These are phyloP conservation scores for Lepidurus packardi DNA, from an alignment of 1,140 invertebrate species.

Conservation along the genomic window DNA sequence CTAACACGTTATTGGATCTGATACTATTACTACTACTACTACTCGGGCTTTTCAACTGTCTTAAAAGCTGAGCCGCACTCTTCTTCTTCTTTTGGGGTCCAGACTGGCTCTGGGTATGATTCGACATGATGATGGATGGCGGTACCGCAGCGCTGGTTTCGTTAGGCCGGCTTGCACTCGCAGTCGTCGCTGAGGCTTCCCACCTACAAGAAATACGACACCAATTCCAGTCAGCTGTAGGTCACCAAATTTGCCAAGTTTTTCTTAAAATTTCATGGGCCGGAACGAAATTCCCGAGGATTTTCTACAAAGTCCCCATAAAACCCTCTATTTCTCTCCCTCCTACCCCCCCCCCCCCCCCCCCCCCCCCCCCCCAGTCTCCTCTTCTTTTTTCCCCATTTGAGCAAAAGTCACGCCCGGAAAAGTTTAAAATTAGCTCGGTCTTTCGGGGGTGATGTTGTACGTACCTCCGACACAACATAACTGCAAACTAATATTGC, in stretches of 20 bases:
- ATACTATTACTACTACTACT: neutral
- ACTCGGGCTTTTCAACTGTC: neutral
- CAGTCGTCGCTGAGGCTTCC: neutral
- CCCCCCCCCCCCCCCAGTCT: neutral
- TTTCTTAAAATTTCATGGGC: neutral
- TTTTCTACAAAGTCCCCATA: neutral
- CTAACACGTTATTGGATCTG: neutral
- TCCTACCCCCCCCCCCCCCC: neutral
- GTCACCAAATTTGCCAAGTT: too few species aligned
- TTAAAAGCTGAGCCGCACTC: neutral
- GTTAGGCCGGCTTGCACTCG: neutral
- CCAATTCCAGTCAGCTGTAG: too few species aligned
- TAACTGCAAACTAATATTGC: neutral
- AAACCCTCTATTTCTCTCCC: neutral
- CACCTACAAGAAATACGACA: neutral
- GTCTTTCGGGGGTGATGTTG: neutral
- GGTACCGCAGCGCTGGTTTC: neutral
- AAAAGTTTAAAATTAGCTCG: constrained; percentile 2
- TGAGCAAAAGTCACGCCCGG: neutral
- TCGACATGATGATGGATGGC: too few species aligned
- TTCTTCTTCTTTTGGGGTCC: neutral
- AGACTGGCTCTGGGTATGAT: neutral
- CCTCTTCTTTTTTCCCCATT: neutral
- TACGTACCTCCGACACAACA: neutral
- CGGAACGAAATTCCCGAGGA: neutral